These are phyloP conservation scores for Novumbra hubbsi DNA, from an alignment of 2,797 vertebrate genomes.

Conservation along the genomic window DNA sequence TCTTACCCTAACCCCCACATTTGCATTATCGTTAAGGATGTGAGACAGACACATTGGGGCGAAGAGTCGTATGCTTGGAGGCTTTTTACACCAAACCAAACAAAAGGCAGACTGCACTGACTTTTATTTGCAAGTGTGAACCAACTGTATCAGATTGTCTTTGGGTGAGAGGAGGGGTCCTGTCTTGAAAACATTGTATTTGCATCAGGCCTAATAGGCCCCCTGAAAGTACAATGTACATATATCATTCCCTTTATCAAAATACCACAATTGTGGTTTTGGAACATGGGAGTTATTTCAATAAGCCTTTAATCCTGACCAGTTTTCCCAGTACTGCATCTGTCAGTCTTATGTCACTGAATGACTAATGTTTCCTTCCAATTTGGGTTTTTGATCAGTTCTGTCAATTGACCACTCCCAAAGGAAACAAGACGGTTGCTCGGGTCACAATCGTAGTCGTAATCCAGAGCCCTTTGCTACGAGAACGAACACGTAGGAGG, in stretches of 20 bases:
- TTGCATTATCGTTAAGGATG: not conserved
- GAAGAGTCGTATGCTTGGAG: conserved; percentile 21
- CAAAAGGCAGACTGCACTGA: conserved; percentile 19
- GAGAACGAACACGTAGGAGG: not conserved
- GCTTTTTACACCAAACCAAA: conserved; percentile 28
- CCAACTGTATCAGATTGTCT: not conserved
- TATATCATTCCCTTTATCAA: not conserved
- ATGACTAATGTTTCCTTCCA: not conserved
- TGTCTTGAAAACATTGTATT: conserved; percentile 56
- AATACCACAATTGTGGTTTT: not conserved
- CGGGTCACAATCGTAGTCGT: not conserved
- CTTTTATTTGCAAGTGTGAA: conserved; percentile 44
- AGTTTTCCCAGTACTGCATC: not conserved
- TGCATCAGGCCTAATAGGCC: conserved; percentile 44
- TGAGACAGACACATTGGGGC: not conserved
- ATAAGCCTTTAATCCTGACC: not conserved
- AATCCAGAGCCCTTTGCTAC: not conserved
- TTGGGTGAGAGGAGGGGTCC: not conserved
- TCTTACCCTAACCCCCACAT: not conserved
- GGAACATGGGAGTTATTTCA: not conserved
- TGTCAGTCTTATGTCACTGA: not conserved
- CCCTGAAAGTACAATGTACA: not conserved
- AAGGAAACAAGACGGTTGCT: not conserved
- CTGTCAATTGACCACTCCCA: not conserved
- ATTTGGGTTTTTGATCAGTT: too few species aligned